Percentiles rank a stretch among this genome's conserved stretches.
Conservation (phyloP, 1,140 invertebrate genomes). For the Holcopasites calliopsidis region DNA sequence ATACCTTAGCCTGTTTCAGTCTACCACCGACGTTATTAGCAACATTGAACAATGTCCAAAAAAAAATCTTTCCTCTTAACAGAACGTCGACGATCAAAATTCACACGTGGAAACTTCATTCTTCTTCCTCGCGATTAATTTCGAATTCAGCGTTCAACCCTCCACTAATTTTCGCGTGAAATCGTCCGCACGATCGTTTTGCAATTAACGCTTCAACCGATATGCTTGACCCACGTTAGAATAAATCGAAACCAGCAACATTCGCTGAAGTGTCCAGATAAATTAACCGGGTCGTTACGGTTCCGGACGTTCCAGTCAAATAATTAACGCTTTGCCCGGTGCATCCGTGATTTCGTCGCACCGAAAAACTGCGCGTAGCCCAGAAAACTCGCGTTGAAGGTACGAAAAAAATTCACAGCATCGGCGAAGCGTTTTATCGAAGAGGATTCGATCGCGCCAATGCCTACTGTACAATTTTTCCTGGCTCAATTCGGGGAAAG, state of each 20-base stretch:
- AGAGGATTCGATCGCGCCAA: too few relatives aligned
- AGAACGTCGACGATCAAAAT: neutral
- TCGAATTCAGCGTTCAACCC: neutral
- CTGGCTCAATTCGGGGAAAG: too few relatives aligned
- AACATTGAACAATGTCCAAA: too few relatives aligned
- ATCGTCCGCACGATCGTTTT: too few relatives aligned
- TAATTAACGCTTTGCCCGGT: neutral
- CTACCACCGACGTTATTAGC: too few relatives aligned
- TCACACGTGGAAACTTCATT: neutral
- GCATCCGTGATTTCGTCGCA: neutral
- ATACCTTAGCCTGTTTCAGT: too few relatives aligned
- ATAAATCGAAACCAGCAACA: neutral
- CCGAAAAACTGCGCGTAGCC: constrained; percentile 4
- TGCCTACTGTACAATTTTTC: too few relatives aligned
- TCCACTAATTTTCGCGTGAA: neutral
- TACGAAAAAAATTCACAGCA: too few relatives aligned
- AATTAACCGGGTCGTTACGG: constrained; percentile 1
- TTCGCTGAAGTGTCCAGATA: constrained; percentile 23
- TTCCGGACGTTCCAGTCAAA: neutral
- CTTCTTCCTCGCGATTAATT: neutral
- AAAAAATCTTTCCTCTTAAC: neutral
- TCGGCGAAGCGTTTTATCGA: too few relatives aligned
- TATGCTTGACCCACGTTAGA: too few relatives aligned
- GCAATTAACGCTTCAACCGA: too few relatives aligned
- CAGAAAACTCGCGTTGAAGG: too few relatives aligned